phyloP scores from a whole-genome alignment of 2,888 invertebrate genomes.

The Marasmarcha lunaedactyla region DNA sequence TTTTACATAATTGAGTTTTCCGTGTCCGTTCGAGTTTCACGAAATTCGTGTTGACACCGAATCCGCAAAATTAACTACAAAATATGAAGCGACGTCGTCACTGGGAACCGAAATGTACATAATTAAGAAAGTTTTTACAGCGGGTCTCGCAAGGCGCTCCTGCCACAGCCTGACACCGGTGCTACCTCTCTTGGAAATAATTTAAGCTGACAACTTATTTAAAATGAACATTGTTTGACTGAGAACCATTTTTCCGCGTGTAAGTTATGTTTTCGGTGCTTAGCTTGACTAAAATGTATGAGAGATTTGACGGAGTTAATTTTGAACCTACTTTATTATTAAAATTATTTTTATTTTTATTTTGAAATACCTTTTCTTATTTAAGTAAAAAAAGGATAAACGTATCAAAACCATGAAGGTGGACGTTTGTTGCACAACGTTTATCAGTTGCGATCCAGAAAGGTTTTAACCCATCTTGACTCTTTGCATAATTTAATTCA shows the following conservation, averaged over 20 bases:
- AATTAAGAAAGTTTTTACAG: conserved; percentile 70
- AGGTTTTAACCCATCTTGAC: no score
- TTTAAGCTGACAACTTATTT: conserved; percentile 51
- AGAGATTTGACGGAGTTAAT: no score
- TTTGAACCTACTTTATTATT: no score
- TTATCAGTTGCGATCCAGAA: no score
- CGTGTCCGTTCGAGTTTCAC: conserved; percentile 9
- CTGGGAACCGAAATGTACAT: conserved; percentile 52
- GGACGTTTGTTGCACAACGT: no score
- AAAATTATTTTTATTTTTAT: no score
- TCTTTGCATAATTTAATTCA: no score
- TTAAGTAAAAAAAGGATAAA: no score
- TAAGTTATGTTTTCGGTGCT: no score
- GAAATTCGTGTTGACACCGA: conserved; percentile 33
- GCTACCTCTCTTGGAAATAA: conserved; percentile 54
- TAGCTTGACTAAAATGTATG: no score
- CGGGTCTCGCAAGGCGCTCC: conserved; percentile 44
- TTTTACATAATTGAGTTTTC: conserved; percentile 21
- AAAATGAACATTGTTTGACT: conserved; percentile 16
- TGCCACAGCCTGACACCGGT: conserved; percentile 49
- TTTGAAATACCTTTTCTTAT: no score
- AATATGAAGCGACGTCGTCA: conserved; percentile 41
- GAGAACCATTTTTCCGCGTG: conserved; percentile 45
- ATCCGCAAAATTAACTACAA: conserved; percentile 56
- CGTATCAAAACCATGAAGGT: no score